A percentile compares a stretch with the other conserved stretches of the same genome.
These are phyloP conservation scores for Cydia pomonella DNA, from an alignment of 1,140 invertebrate genomes.

Conservation along the genomic window DNA sequence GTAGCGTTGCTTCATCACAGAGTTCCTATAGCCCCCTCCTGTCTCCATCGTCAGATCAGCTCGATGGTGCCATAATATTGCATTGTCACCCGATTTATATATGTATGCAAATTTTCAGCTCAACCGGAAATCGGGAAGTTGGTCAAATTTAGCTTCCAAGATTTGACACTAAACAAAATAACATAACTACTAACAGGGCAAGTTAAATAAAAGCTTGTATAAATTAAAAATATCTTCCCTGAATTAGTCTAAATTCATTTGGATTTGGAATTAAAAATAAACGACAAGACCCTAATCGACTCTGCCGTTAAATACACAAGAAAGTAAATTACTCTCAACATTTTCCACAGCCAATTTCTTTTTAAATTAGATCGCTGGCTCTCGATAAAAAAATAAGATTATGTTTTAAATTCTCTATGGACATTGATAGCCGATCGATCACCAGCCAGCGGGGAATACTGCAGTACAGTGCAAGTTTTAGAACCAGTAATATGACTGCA, in stretches of 20 bases:
- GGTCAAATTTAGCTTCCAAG: no score
- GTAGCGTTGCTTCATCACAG: no score
- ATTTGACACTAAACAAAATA: no score
- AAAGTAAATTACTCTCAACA: slow-evolving; percentile 19
- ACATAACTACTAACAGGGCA: no score
- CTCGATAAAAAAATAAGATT: slow-evolving; percentile 37
- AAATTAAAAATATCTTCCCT: no score
- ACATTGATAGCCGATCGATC: slow-evolving; percentile 62
- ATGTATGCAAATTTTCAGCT: no score
- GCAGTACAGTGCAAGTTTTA: background rate
- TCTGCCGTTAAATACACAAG: slow-evolving; percentile 13
- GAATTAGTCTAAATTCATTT: background rate
- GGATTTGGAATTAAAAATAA: background rate
- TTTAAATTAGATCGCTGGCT: slow-evolving; percentile 32
- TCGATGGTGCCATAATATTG: no score
- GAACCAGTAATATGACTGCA: background rate
- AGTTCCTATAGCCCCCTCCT: no score
- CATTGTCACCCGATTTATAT: no score
- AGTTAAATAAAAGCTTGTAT: no score
- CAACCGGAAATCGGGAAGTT: no score
- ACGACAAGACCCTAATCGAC: background rate
- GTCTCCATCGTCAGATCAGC: no score
- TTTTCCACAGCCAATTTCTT: slow-evolving; percentile 31
- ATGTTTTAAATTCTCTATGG: slow-evolving; percentile 49
- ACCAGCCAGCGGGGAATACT: slow-evolving; percentile 49